Evolutionary conservation across 2,797 vertebrate species (phyloP), one percentile per base, ranked within the genome.

Genomic region (Numenius phaeopus): DNA sequence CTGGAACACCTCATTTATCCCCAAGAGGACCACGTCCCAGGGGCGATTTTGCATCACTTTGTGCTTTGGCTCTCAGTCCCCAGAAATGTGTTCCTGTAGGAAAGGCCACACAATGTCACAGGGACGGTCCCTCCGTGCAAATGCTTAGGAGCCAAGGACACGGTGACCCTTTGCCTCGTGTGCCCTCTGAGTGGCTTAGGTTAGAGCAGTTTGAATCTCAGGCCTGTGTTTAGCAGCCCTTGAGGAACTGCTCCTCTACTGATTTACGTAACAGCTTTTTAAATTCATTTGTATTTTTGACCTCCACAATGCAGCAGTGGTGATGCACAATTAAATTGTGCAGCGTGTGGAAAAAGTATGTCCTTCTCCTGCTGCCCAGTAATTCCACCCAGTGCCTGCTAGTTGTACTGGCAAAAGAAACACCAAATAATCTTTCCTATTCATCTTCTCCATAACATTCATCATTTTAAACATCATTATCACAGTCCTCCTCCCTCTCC

Each of bases 41-140:
- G 19, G 49, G 40, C 10, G 8, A 15, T 26, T 44, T 32, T 58
- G 54, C 44, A 26, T 2, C 44, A 46, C n/a, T 39, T 39, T n/a
- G 32, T 4, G n/a, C 39, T 50, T 39, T 20, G 54, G 44, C 61
- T 52, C 23, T n/a, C 46, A 14, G 61, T 29, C 5, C 5, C 37
- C 52, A 29, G 46, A 27, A 44, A 23, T 1, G 20, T 1, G 1
- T 57, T 59, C 23, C 61, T 59, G 24, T 8, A 26, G 30, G 57
- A 34, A 64, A 71, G 49, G 49, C 24, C 65, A 39, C 16, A 5
- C 22, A 9, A 17, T 1, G 21, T 14, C 64, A 47, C 9, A 1
- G 2, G 34, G n/a, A 61, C 29, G 47, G 47, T 14, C 47, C 57
- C 27, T 29, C 23, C 4, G 0, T 9, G 42, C 7, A 34, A 57